A percentile compares a stretch with the other conserved stretches of the same genome.
Evolutionary conservation across 2,113 vertebrate genomes (phyloP).

Genomic region (Sinocyclocheilus rhinocerous): DNA sequence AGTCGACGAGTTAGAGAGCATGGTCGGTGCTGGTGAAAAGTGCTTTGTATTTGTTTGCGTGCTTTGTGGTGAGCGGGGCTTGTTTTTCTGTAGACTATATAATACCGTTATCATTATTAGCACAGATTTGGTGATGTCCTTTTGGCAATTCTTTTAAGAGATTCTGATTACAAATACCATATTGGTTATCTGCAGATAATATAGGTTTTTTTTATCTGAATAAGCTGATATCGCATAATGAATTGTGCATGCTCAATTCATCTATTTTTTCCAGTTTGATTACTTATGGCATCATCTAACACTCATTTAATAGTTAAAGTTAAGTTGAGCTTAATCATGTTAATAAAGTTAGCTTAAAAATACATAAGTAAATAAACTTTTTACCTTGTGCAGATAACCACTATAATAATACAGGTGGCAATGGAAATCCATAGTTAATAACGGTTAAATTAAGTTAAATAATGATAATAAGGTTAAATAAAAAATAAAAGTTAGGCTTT

Average conservation of each 20-base stretch:
- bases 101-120: background rate
- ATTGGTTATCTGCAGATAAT: background rate
- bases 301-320: background rate
- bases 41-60: constrained; percentile 6
- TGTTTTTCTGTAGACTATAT: background rate
- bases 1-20: constrained; percentile 27
- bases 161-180: background rate
- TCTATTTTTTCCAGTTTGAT: background rate
- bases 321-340: background rate
- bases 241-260: background rate
- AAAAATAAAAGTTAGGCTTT: background rate
- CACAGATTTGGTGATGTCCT: background rate
- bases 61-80: background rate
- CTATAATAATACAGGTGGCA: background rate
- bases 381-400: background rate
- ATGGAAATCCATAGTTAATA: background rate
- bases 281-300: background rate
- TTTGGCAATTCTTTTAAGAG: background rate
- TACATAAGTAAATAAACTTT: background rate
- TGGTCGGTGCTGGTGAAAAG: background rate
- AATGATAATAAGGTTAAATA: background rate
- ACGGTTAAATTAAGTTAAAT: background rate
- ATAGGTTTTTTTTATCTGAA: background rate
- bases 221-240: background rate
- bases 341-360: background rate